phyloP scores from a whole-genome alignment of 2,888 invertebrate genomes.

The Mimas tiliae region DNA sequence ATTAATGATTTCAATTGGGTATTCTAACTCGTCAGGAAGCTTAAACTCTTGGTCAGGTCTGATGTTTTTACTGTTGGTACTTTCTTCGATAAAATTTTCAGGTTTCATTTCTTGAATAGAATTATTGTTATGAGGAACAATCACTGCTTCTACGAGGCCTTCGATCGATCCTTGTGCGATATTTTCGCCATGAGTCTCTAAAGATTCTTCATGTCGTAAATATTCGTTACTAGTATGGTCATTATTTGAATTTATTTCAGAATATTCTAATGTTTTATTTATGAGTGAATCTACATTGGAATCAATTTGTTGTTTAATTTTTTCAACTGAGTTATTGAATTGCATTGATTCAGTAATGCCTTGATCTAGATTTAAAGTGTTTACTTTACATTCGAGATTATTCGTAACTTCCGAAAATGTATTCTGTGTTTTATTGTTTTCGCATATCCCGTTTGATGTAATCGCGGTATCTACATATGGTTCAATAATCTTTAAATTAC shows the following conservation, averaged over 20 bases:
- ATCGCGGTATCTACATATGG: neutral
- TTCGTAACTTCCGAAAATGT: neutral
- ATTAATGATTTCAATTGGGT: constrained; percentile 42
- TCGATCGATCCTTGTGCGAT: neutral
- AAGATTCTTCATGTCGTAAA: neutral
- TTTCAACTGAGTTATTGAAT: neutral
- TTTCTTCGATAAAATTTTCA: constrained; percentile 36
- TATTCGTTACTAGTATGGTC: no score
- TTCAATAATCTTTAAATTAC: constrained; percentile 27
- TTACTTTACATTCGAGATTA: constrained; percentile 1
- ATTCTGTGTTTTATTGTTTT: neutral
- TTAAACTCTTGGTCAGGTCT: constrained; percentile 25
- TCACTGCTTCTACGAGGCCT: neutral
- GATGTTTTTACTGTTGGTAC: constrained; percentile 31
- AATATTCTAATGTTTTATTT: no score
- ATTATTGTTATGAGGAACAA: constrained; percentile 20
- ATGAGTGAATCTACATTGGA: neutral
- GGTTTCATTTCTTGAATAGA: constrained; percentile 36
- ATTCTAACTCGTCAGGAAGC: constrained; percentile 37
- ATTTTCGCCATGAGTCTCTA: neutral
- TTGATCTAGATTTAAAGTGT: no score
- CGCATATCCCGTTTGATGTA: neutral
- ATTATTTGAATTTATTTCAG: neutral
- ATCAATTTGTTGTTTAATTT: neutral
- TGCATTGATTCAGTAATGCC: no score